These are phyloP conservation scores for Macrostomum lignano DNA, from an alignment of 1,140 invertebrate genomes.

Conservation along the genomic window DNA sequence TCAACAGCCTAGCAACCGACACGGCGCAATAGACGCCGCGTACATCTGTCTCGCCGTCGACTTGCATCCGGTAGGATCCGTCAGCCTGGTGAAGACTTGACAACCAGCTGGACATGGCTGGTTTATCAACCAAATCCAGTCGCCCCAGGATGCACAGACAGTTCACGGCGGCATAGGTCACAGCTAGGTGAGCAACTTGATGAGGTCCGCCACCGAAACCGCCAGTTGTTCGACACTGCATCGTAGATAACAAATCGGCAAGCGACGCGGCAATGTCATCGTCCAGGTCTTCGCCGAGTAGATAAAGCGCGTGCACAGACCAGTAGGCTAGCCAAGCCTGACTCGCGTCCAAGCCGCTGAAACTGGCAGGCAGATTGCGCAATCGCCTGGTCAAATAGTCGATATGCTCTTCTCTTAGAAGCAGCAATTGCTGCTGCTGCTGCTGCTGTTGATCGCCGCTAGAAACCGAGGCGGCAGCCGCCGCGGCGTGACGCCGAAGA, in stretches of 20 bases:
- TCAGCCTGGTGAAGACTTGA: conserved; percentile 44
- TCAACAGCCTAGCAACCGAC: conserved; percentile 55
- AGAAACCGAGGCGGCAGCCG: too few species aligned
- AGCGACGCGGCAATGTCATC: background rate
- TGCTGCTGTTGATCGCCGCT: too few species aligned
- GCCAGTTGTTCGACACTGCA: background rate
- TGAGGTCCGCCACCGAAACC: conserved; percentile 41
- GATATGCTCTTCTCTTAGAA: too few species aligned
- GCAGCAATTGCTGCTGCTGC: too few species aligned
- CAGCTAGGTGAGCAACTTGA: conserved; percentile 64
- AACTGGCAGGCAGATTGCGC: background rate
- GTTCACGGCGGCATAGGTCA: conserved; percentile 84
- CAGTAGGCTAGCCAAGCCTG: conserved; percentile 4
- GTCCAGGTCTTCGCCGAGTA: conserved; percentile 1
- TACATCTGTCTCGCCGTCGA: conserved; percentile 74
- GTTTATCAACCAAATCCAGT: conserved; percentile 50
- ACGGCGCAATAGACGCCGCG: conserved; percentile 75
- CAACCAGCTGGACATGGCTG: conserved; percentile 44
- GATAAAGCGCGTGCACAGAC: background rate
- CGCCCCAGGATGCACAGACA: conserved; percentile 60
- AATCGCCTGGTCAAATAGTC: too few species aligned
- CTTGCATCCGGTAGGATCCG: conserved; percentile 64
- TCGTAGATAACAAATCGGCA: background rate
- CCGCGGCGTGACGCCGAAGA: too few species aligned
- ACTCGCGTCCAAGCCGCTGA: background rate